Evolutionary conservation across 2,888 invertebrate genomes (phyloP).

Genomic region (Diadromus collaris): DNA sequence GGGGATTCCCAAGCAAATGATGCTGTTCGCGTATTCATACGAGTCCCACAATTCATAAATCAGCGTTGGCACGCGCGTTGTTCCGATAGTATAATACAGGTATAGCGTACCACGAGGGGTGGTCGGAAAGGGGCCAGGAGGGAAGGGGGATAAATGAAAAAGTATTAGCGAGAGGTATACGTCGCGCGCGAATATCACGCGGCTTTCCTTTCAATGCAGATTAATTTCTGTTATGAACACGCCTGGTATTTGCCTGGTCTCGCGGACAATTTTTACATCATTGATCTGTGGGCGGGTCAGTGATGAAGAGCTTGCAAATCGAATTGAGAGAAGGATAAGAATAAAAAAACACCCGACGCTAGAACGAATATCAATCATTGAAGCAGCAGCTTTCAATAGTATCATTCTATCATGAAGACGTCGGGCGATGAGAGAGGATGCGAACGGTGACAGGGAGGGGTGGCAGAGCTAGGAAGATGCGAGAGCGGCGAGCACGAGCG

Average conservation of each 20-base stretch:
- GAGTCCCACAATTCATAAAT: constrained; percentile 64
- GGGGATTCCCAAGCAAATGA: constrained; percentile 59
- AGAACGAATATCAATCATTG: constrained; percentile 51
- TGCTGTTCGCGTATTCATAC: constrained; percentile 62
- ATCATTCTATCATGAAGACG: constrained; percentile 37
- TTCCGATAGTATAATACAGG: constrained; percentile 59
- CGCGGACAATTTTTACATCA: constrained; percentile 10
- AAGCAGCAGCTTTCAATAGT: constrained; percentile 38
- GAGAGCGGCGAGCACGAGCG: constrained; percentile 41
- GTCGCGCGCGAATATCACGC: constrained; percentile 50
- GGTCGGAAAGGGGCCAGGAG: constrained; percentile 6
- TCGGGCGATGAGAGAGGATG: constrained; percentile 8
- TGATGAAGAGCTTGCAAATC: constrained; percentile 20
- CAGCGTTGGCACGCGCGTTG: constrained; percentile 63
- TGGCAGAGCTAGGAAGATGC: constrained; percentile 15
- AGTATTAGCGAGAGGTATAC: constrained; percentile 55
- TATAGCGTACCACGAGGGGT: constrained; percentile 6
- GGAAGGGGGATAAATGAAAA: constrained; percentile 49
- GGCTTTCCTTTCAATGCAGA: constrained; percentile 63
- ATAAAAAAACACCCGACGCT: constrained; percentile 3
- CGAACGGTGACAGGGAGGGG: constrained; percentile 3
- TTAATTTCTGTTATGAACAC: constrained; percentile 60
- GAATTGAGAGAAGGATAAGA: constrained; percentile 10
- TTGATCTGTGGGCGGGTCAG: constrained; percentile 23
- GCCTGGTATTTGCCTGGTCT: constrained; percentile 33